Evolutionary conservation across 2,113 vertebrate genomes (phyloP).

Genomic region (Lontra canadensis): DNA sequence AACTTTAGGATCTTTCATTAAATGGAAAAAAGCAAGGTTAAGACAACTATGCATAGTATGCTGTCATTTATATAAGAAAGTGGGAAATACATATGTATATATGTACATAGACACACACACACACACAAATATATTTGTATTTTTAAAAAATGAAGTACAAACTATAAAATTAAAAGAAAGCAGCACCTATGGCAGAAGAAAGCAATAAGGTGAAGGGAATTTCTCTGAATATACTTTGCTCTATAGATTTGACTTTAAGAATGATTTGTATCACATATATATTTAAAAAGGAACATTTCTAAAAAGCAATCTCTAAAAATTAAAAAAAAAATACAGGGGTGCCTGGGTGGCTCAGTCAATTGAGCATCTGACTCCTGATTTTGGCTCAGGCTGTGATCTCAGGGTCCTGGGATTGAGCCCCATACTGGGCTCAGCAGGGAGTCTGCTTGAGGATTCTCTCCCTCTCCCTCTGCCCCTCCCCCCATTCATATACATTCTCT

Average conservation of each 20-base stretch:
- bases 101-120: neutral
- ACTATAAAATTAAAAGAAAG: constrained; percentile 28
- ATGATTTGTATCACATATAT: neutral
- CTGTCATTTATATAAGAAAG: neutral
- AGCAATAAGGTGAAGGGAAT: neutral
- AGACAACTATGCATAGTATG: neutral
- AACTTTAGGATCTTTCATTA: neutral
- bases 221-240: constrained; percentile 5
- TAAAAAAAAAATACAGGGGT: neutral
- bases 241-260: constrained; percentile 34
- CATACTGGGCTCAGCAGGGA: neutral
- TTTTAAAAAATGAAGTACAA: constrained; percentile 17
- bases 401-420: neutral
- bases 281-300: neutral
- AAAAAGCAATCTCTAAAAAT: neutral
- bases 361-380: neutral
- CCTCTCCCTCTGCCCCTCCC: neutral
- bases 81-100: neutral
- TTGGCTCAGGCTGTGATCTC: neutral
- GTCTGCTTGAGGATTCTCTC: neutral
- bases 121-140: neutral
- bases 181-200: neutral
- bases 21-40: constrained; percentile 24
- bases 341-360: neutral
- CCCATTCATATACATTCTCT: neutral